A percentile compares a stretch with the other conserved stretches of the same genome.
These are phyloP conservation scores for Leptopilina drosophilae DNA, from an alignment of 2,888 invertebrate genomes.

Conservation along the genomic window DNA sequence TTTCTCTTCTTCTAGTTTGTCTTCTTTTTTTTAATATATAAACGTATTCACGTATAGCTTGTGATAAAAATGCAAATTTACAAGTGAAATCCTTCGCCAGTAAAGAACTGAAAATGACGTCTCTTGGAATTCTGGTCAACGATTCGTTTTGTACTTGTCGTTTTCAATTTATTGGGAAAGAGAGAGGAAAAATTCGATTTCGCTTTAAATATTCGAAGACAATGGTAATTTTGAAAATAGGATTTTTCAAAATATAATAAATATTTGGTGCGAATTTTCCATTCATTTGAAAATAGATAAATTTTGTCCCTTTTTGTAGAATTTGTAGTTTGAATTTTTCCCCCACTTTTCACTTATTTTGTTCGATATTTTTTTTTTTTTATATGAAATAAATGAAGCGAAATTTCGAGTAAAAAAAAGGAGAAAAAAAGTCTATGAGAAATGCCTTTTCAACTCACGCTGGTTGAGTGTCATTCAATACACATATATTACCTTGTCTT, in stretches of 20 bases:
- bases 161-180: not conserved
- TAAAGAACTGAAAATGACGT: constrained; percentile 14
- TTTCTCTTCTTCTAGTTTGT: too few species aligned
- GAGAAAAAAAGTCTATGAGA: not conserved
- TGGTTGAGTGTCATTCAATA: not conserved
- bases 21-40: too few species aligned
- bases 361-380: not conserved
- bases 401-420: too few species aligned
- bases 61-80: constrained; percentile 15
- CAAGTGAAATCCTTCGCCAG: not conserved
- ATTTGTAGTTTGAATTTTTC: not conserved
- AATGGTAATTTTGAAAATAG: too few species aligned
- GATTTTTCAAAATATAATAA: too few species aligned
- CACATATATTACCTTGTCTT: constrained; percentile 20
- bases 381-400: not conserved
- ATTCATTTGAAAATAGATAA: not conserved
- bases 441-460: not conserved
- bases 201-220: not conserved
- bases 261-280: too few species aligned
- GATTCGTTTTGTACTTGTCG: not conserved
- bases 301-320: not conserved
- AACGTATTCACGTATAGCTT: not conserved
- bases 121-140: not conserved
- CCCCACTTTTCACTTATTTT: too few species aligned
- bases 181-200: not conserved